Conservation (phyloP, 2,888 invertebrate species). For the Invenusta paracnida region DNA sequence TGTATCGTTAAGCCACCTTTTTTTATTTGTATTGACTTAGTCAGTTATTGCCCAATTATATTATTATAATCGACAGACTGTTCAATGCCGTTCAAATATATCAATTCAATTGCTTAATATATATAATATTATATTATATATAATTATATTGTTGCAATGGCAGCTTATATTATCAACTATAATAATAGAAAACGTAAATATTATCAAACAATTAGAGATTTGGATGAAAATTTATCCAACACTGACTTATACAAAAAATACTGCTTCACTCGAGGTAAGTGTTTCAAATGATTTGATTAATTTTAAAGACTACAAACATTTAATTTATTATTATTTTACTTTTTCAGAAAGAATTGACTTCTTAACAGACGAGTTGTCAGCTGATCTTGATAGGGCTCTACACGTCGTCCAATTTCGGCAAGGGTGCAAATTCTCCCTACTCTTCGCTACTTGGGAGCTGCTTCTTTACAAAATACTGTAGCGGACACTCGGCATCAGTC, state of each 20-base stretch:
- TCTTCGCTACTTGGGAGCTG: not conserved
- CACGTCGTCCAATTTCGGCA: conserved; percentile 11
- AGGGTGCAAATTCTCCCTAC: conserved; percentile 1
- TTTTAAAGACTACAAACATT: conserved; percentile 6
- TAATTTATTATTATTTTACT: not conserved
- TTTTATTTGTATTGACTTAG: not conserved
- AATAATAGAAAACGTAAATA: conserved; percentile 4
- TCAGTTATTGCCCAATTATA: not conserved
- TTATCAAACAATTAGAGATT: not conserved
- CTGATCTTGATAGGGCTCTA: too few relatives aligned
- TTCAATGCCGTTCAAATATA: not conserved
- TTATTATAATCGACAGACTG: not conserved
- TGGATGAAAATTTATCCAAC: not conserved
- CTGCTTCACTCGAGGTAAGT: conserved; percentile 3
- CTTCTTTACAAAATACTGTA: not conserved
- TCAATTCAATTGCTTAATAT: not conserved
- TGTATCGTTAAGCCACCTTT: not conserved
- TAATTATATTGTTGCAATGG: not conserved
- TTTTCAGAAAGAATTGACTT: conserved; percentile 8
- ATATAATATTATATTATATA: too few relatives aligned
- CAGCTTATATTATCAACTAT: not conserved
- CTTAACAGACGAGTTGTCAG: not conserved
- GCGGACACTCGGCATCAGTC: not conserved
- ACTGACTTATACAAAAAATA: conserved; percentile 30
- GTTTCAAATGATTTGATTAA: not conserved